These are phyloP conservation scores for Megalopta genalis DNA, from an alignment of 1,140 invertebrate genomes.

Conservation along the genomic window DNA sequence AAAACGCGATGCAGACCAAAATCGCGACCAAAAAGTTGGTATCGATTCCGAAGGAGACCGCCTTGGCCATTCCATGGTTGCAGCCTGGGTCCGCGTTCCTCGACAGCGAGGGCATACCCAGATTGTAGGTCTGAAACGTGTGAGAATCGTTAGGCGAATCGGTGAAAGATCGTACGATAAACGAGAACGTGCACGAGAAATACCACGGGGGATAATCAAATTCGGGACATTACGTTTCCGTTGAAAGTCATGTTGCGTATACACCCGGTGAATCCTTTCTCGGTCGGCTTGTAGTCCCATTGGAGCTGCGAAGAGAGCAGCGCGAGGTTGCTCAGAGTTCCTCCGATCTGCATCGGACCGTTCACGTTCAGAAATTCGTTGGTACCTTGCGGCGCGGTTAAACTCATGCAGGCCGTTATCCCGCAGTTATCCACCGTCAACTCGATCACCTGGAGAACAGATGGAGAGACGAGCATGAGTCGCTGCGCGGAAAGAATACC, in stretches of 20 bases:
- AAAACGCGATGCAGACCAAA: constrained; percentile 87
- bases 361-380: constrained; percentile 93
- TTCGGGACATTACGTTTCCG: constrained; percentile 80
- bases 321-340: constrained; percentile 84
- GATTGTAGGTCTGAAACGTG: constrained; percentile 85
- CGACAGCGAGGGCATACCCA: constrained; percentile 86
- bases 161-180: no score
- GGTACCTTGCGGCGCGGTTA: constrained; percentile 85
- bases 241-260: constrained; percentile 92
- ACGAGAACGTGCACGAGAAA: not conserved
- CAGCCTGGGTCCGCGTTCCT: constrained; percentile 86
- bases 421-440: constrained; percentile 89
- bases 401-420: constrained; percentile 85
- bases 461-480: not conserved
- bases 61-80: constrained; percentile 84
- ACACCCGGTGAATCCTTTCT: constrained; percentile 89
- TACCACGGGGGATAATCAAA: no score
- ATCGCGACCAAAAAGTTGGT: constrained; percentile 92
- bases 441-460: constrained; percentile 81
- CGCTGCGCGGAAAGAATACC: not conserved
- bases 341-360: constrained; percentile 92
- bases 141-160: not conserved
- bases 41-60: constrained; percentile 89
- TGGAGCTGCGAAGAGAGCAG: constrained; percentile 82
- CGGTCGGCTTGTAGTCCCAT: constrained; percentile 85